Evolutionary conservation across 2,797 vertebrate species (phyloP).

Genomic region (Enteromius fasciolatus): DNA sequence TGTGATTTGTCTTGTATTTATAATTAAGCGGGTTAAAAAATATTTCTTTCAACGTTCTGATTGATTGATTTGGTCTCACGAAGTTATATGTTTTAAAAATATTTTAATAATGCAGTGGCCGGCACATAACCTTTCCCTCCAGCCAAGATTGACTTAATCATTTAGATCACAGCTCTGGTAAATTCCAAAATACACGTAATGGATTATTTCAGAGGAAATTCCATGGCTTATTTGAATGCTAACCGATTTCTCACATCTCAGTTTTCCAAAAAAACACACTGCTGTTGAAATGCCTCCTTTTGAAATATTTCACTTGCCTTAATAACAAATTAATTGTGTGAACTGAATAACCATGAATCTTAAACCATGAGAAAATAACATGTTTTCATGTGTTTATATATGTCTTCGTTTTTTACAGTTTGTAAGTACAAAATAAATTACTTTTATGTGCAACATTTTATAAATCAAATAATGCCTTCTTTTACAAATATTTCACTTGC

Average conservation of each 20-base stretch:
- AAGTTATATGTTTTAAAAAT: slow-evolving; percentile 17
- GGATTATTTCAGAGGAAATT: slow-evolving; percentile 48
- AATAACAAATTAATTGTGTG: not conserved
- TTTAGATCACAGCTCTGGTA: slow-evolving; percentile 23
- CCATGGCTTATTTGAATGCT: slow-evolving; percentile 9
- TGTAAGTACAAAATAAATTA: not conserved
- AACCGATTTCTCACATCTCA: slow-evolving; percentile 21
- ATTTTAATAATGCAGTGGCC: slow-evolving; percentile 36
- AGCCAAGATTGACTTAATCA: slow-evolving; percentile 42
- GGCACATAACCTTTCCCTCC: slow-evolving; percentile 29
- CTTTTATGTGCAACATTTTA: not conserved
- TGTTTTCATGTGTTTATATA: too few relatives aligned
- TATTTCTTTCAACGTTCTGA: not conserved
- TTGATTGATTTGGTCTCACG: slow-evolving; percentile 10
- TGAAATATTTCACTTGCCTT: not conserved
- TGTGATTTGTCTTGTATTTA: not conserved
- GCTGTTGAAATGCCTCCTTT: slow-evolving; percentile 6
- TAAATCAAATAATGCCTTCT: not conserved
- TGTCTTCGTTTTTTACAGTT: not conserved
- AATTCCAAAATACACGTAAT: slow-evolving; percentile 26
- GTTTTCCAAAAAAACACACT: slow-evolving; percentile 20
- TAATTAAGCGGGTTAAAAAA: not conserved
- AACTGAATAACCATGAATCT: not conserved
- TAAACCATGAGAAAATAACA: not conserved
- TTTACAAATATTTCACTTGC: not conserved